Base-by-base conservation (phyloP, 2,888 invertebrate species). In the Acrobasis consociella region DNA sequence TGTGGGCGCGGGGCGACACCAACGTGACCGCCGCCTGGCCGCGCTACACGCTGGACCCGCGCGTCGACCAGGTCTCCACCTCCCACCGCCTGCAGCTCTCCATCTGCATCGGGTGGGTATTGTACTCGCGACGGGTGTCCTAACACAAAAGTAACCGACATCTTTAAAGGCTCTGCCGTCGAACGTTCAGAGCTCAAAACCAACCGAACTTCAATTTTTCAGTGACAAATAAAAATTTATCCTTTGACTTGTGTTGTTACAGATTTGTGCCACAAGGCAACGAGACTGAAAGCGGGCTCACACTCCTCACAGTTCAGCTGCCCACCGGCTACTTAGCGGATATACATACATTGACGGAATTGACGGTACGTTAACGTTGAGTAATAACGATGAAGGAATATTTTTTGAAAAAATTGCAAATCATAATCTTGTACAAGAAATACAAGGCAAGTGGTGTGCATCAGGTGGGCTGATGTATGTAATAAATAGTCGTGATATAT, bases 281-380 rank as follows among this genome's bases (percentile, higher is more conserved):
- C 73, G 94, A 94, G 59, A 95, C 96, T 16, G 94, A 94, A 69
- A 97, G 97, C 66, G 98, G 98, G 70, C 96, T 98, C 95, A 97
- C 97, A 11, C 96, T 98, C 0, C 96, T 98, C 93, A 97, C 98
- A 77, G 96, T 98, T 0, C 95, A 95, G 66, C 92, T 99, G 64
- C 98, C 98, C 0, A 98, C 98, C 0, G 98, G 99, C n/a, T 99
- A 96, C 81, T 94, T 96, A 0, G 96, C 97, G 0, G 97, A 98
- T 73, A 87, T 94, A 69, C 95, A 95, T 73, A 96, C 95, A 0
- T 87, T 97, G 39, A 96, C 95, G 5, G 93, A 94, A 70, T 85
- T 95, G n/a, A 91, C 92, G 69, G 93, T 94, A 74, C n/a, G 46
- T 46, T 0, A 31, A 31, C 31, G 8, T 31, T 7, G 31, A 7